Base-by-base conservation (phyloP, 2,888 invertebrate species). In the Merodon equestris region DNA sequence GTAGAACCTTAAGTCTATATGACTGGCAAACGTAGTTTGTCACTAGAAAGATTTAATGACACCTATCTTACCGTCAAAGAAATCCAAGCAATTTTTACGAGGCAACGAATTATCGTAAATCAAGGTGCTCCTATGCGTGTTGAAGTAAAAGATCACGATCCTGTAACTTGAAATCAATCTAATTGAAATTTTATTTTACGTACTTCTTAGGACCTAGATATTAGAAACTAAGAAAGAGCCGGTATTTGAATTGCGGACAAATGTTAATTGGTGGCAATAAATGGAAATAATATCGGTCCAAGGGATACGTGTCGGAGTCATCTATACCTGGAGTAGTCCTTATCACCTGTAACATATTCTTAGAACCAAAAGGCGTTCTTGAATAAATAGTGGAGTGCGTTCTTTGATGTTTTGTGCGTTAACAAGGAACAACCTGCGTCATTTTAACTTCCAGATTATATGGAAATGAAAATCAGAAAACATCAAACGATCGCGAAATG, bases 261-360 rank as follows among this genome's bases (percentile, higher is more conserved):
- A 27, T 27, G 27, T 27, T 27, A 27, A 27, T 27, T 27, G 27
- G 27, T 27, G 27, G 68, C 70, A 70, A 70, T 79, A 64, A 74
- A 79, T 64, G 50, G 27, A 27, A 27, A 27, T 27, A 27, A 27
- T 27, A 7, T 27, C 7, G 27, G 27, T 27, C 7, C 27, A 27
- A 27, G 27, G 47, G 34, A 54, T 13, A 27, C 38, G 57, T 68
- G 40, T 14, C 53, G 47, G 48, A n/a, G 3, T 61, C 51, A 19
- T 19, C 14, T n/a, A 18, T 13, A 64, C 67, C 73, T 68, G 73
- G 0, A 14, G 45, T 48, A 17, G 44, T 74, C 79, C 74, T 79
- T 79, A 79, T 79, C 79, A 74, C 68, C 58, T 64, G 74, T 74
- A 74, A 70, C 36, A 58, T 74, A 74, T 74, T 79, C 79, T 45